phyloP scores from a whole-genome alignment of 2,113 vertebrate genomes.

The Pseudois nayaur region DNA sequence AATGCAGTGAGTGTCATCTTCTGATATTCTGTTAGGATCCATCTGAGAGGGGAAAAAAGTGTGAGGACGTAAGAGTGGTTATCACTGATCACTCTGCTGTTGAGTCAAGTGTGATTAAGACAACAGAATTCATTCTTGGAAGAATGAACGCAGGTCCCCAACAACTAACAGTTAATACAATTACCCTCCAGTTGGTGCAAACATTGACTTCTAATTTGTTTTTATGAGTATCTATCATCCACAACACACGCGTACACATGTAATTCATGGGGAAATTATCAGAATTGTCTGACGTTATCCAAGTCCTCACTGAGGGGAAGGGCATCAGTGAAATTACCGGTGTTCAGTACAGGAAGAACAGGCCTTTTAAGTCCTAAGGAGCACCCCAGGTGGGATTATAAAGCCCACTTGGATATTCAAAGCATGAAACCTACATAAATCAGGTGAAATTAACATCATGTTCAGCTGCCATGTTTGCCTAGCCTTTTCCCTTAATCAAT shows the following conservation, averaged over 20 bases:
- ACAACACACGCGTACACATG: background rate
- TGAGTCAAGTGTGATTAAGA: constrained; percentile 14
- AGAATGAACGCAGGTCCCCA: background rate
- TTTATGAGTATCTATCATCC: background rate
- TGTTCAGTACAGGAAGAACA: background rate
- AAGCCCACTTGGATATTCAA: background rate
- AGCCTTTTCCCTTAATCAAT: background rate
- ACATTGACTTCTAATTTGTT: background rate
- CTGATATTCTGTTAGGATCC: constrained; percentile 83
- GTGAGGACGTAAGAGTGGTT: background rate
- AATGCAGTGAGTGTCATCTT: constrained; percentile 81
- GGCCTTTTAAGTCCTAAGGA: background rate
- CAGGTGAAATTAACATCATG: background rate
- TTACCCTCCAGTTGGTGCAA: background rate
- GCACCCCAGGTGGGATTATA: background rate
- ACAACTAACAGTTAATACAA: background rate
- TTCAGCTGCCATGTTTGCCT: background rate
- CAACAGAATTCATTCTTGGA: background rate
- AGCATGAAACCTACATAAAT: background rate
- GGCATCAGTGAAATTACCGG: background rate
- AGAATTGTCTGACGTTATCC: background rate
- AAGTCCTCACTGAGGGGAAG: background rate
- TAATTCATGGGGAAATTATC: background rate
- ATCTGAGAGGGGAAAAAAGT: constrained; percentile 75
- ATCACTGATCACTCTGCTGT: background rate